Evolutionary conservation across 2,797 vertebrate species (phyloP).

Genomic region (Emys orbicularis): DNA sequence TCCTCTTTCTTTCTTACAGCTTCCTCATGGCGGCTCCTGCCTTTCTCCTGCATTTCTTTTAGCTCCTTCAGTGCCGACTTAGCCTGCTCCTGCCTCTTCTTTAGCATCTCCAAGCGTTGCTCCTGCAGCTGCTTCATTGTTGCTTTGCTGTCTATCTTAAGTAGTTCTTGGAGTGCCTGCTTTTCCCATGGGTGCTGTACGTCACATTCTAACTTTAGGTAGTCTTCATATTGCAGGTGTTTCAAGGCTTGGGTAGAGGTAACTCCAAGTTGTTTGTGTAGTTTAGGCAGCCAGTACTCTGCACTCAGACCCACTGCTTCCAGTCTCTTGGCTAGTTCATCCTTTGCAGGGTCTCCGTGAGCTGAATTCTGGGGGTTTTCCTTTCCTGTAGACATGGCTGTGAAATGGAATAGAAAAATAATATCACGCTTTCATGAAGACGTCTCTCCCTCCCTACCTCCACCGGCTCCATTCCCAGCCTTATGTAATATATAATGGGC

Average conservation of each 20-base stretch:
- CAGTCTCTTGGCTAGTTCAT: constrained; percentile 6
- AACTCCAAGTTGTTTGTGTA: neutral
- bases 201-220: neutral
- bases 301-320: neutral
- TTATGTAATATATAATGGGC: neutral
- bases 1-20: neutral
- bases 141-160: neutral
- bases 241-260: neutral
- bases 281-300: neutral
- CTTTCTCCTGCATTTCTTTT: neutral
- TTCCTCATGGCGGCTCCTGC: neutral
- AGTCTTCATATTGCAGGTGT: neutral
- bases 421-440: neutral
- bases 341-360: neutral
- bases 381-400: neutral
- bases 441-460: neutral
- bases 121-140: neutral
- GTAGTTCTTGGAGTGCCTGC: neutral
- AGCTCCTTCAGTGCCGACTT: neutral
- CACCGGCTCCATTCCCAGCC: neutral
- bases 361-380: neutral
- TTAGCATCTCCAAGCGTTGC: neutral
- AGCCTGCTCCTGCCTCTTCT: neutral
- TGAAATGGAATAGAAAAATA: neutral
- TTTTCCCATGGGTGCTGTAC: neutral